Conservation (phyloP, 2,888 invertebrate genomes). For the Nomada ruficornis region DNA sequence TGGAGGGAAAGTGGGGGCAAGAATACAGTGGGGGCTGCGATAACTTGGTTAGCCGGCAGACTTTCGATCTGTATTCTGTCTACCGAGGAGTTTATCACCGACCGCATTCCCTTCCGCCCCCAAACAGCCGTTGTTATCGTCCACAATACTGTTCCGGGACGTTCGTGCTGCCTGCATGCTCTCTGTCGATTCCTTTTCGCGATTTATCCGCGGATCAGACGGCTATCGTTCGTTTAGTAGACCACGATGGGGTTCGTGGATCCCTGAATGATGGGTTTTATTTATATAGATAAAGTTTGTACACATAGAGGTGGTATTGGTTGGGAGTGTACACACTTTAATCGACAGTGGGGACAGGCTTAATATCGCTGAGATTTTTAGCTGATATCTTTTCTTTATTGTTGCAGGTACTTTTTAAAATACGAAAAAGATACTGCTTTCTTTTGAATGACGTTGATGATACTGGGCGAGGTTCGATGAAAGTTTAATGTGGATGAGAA, state of each 20-base stretch:
- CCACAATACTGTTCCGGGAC: slow-evolving; percentile 50
- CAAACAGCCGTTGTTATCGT: slow-evolving; percentile 60
- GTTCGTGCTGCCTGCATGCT: slow-evolving; percentile 46
- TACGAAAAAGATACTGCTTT: too few species aligned
- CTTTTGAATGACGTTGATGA: too few species aligned
- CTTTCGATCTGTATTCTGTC: slow-evolving; percentile 83
- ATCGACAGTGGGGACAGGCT: too few species aligned
- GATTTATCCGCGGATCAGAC: slow-evolving; percentile 45
- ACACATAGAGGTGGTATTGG: too few species aligned
- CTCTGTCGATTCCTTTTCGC: slow-evolving; percentile 50
- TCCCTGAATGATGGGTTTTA: neutral
- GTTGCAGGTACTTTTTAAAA: too few species aligned
- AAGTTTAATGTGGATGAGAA: too few species aligned
- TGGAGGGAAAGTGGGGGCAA: slow-evolving; percentile 71
- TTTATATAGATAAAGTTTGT: neutral
- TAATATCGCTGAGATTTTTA: too few species aligned
- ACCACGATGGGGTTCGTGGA: neutral
- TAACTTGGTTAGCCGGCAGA: slow-evolving; percentile 82
- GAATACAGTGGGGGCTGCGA: slow-evolving; percentile 74
- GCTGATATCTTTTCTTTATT: too few species aligned
- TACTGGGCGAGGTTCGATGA: too few species aligned
- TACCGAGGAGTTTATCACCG: slow-evolving; percentile 81
- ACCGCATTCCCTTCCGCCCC: slow-evolving; percentile 67
- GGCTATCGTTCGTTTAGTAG: neutral
- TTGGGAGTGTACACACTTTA: too few species aligned